Conservation (phyloP, 2,797 vertebrate species). For the Psittacula echo region DNA sequence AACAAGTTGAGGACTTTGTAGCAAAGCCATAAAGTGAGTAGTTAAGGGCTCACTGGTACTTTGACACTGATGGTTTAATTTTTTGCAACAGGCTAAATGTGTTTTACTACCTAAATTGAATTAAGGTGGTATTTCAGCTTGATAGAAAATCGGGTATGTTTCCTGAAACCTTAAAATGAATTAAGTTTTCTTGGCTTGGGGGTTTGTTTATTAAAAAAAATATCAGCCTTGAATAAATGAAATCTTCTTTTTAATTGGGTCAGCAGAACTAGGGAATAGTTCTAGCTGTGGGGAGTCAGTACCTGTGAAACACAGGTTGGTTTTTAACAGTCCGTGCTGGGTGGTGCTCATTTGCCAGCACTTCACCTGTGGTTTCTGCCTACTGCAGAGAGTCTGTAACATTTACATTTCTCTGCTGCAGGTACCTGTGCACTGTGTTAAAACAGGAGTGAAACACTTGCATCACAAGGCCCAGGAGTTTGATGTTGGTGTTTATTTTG, state of each 20-base stretch:
- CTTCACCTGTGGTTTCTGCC: fast-evolving
- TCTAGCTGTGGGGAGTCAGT: background rate
- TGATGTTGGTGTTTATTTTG: conserved; percentile 95
- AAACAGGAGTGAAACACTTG: conserved; percentile 96
- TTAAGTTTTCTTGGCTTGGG: background rate
- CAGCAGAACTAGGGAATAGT: background rate
- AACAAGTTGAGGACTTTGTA: background rate
- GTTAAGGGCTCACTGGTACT: background rate
- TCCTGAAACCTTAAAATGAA: background rate
- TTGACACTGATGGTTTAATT: background rate
- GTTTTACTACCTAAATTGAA: background rate
- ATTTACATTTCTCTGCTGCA: conserved; percentile 44
- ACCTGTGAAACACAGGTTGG: background rate
- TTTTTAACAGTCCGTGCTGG: fast-evolving
- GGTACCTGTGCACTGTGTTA: conserved; percentile 91
- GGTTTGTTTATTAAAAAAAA: background rate
- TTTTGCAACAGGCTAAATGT: background rate
- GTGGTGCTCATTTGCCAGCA: background rate
- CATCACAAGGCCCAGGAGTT: conserved; percentile 93
- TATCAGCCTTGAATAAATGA: background rate
- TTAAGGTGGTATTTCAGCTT: background rate
- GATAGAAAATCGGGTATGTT: background rate
- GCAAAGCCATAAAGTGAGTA: background rate
- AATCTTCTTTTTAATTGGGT: background rate
- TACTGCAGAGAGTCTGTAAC: background rate